phyloP scores from a whole-genome alignment of 1,140 invertebrate species.

The Cheumatopsyche charites region DNA sequence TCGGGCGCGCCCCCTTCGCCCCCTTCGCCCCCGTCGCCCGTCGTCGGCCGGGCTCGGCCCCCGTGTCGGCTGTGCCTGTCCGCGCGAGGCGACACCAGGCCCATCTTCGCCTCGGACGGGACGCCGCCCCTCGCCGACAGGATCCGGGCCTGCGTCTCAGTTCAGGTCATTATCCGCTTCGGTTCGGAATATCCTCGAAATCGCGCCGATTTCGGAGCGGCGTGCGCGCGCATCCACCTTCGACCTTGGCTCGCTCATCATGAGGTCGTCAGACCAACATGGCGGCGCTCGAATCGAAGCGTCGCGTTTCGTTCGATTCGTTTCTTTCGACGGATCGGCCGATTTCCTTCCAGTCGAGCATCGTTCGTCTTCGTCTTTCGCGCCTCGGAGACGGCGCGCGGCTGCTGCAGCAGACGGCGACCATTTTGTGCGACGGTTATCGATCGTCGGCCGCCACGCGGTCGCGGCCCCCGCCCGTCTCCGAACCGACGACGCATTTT shows the following conservation, averaged over 20 bases:
- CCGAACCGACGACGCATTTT: too few relatives aligned
- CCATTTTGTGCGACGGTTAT: not conserved
- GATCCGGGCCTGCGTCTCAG: constrained; percentile 66
- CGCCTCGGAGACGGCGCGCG: not conserved
- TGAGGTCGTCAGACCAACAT: not conserved
- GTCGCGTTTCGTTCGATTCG: too few relatives aligned
- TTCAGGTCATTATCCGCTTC: constrained; percentile 58
- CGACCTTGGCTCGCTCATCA: constrained; percentile 6
- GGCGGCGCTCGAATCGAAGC: not conserved
- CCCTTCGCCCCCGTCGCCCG: constrained; percentile 31
- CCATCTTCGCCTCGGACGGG: constrained; percentile 57
- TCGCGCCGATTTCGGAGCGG: not conserved
- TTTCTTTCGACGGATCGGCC: too few relatives aligned
- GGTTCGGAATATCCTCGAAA: not conserved
- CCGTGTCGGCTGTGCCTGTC: constrained; percentile 68
- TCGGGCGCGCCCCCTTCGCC: not conserved
- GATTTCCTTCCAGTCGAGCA: too few relatives aligned
- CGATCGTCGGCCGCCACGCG: not conserved
- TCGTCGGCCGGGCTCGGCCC: not conserved
- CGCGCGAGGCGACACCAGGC: constrained; percentile 58
- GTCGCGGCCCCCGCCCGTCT: not conserved
- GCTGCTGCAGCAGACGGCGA: not conserved
- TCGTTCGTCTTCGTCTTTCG: too few relatives aligned
- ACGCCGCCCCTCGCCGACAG: constrained; percentile 62
- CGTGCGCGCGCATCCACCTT: constrained; percentile 15